Evolutionary conservation across 2,797 vertebrate species (phyloP).

Genomic region (Diplodus sargus): DNA sequence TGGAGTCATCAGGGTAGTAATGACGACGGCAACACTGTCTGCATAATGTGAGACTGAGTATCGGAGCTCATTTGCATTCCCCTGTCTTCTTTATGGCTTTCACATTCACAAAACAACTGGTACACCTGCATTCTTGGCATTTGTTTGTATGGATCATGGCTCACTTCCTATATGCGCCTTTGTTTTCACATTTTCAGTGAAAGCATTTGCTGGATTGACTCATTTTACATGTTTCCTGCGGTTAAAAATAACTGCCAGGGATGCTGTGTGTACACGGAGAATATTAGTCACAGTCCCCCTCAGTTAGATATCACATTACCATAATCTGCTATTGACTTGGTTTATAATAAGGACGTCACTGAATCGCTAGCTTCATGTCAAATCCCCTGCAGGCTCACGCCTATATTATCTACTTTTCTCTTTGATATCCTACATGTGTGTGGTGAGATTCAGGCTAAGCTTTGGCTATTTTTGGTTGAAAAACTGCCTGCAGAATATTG

Average conservation of each 20-base stretch:
- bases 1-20: constrained; percentile 46
- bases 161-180: constrained; percentile 16
- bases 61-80: constrained; percentile 43
- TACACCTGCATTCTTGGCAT: background rate
- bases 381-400: constrained; percentile 70
- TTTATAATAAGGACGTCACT: constrained; percentile 76
- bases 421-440: constrained; percentile 67
- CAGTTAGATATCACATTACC: constrained; percentile 80
- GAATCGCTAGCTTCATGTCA: constrained; percentile 74
- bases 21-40: constrained; percentile 28
- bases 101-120: background rate
- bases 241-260: constrained; percentile 73
- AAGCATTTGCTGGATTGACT: constrained; percentile 37
- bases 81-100: constrained; percentile 4
- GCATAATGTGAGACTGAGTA: constrained; percentile 35
- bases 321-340: constrained; percentile 84
- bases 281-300: constrained; percentile 75
- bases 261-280: constrained; percentile 62
- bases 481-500: constrained; percentile 8
- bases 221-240: constrained; percentile 56
- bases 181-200: constrained; percentile 33
- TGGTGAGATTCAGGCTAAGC: constrained; percentile 63
- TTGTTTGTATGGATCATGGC: background rate
- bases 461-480: constrained; percentile 59
- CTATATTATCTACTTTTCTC: constrained; percentile 70